Percentiles rank a stretch among this genome's conserved stretches.
Evolutionary conservation across 2,113 vertebrate genomes (phyloP).

Genomic region (Catharus fuscescens): DNA sequence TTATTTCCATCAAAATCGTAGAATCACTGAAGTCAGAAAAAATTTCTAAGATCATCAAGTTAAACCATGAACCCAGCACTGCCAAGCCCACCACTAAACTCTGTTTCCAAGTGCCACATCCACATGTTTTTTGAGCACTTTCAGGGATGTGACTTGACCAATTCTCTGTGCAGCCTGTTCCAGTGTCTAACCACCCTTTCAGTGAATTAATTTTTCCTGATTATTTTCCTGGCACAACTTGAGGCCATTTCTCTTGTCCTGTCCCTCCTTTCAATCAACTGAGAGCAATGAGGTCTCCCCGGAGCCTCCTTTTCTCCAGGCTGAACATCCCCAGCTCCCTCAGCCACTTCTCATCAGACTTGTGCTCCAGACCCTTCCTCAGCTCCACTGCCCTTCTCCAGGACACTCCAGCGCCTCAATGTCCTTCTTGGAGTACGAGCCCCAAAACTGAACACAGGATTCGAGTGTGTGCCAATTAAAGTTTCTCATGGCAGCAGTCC

Average conservation of each 20-base stretch:
- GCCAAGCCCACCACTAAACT: background rate
- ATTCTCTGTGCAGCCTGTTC: background rate
- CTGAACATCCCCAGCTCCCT: background rate
- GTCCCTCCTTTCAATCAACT: background rate
- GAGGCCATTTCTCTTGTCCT: background rate
- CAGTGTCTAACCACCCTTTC: background rate
- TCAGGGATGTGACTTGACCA: accelerated
- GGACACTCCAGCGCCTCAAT: background rate
- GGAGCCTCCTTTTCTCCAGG: background rate
- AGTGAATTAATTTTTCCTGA: background rate
- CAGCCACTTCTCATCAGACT: background rate
- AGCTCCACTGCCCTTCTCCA: accelerated
- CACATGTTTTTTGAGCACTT: background rate
- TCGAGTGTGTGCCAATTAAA: accelerated
- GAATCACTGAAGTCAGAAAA: background rate
- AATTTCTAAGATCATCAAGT: accelerated
- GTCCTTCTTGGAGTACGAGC: background rate
- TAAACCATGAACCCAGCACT: background rate
- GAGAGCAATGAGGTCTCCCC: accelerated
- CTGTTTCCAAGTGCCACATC: background rate
- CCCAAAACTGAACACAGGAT: background rate
- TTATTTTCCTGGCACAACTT: background rate
- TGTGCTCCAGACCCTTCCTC: background rate
- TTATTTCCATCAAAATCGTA: background rate
- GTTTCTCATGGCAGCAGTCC: background rate